phyloP scores from a whole-genome alignment of 2,888 invertebrate species.

The Apamea crenata region DNA sequence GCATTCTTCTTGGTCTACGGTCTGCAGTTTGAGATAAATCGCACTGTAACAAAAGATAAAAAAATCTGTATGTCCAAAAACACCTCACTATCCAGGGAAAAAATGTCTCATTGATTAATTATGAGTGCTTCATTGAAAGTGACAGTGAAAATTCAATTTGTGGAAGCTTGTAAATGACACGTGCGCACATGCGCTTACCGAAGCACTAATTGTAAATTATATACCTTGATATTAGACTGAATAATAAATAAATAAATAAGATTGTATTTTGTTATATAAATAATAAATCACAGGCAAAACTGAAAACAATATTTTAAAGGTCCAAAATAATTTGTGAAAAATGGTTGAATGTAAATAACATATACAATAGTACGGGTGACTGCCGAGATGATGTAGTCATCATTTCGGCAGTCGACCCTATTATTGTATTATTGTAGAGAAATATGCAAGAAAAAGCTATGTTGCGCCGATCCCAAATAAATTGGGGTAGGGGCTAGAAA shows the following conservation, averaged over 20 bases:
- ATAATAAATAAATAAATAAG: neutral
- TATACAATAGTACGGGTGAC: neutral
- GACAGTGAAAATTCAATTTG: neutral
- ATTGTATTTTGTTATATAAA: neutral
- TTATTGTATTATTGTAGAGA: neutral
- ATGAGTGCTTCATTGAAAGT: neutral
- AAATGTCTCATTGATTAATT: neutral
- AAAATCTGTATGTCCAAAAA: neutral
- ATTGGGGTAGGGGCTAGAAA: neutral
- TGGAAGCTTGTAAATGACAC: neutral
- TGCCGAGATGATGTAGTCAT: neutral
- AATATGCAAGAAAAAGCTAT: neutral
- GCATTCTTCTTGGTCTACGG: constrained; percentile 19
- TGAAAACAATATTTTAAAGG: neutral
- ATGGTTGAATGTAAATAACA: neutral
- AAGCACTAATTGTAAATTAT: neutral
- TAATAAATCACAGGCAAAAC: neutral
- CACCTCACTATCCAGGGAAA: neutral
- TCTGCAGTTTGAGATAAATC: constrained; percentile 45
- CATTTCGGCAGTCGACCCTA: no score
- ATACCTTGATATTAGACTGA: neutral
- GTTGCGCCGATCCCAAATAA: neutral
- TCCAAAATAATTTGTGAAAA: neutral
- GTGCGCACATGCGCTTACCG: no score
- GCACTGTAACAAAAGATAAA: constrained; percentile 60